These are phyloP conservation scores for Channa maculata DNA, from an alignment of 2,113 vertebrate genomes.

Conservation along the genomic window DNA sequence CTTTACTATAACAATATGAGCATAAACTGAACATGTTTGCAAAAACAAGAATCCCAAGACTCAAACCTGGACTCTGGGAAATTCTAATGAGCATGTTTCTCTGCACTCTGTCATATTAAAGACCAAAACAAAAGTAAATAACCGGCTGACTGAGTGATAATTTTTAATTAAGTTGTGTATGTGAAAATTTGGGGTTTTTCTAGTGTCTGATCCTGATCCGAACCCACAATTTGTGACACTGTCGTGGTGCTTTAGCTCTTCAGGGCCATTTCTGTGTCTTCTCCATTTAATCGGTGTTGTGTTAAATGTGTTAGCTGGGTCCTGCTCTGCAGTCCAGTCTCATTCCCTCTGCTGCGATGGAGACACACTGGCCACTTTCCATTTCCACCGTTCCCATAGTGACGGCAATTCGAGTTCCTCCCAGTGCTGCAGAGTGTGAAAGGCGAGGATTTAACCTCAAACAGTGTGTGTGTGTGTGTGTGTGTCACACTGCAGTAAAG, in stretches of 20 bases:
- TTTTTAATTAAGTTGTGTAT: no score
- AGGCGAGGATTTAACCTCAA: constrained; percentile 25
- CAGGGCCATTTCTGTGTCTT: constrained; percentile 1
- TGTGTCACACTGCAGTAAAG: no score
- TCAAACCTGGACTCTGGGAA: no score
- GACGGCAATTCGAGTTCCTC: constrained; percentile 36
- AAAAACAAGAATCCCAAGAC: no score
- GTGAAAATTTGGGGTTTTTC: neutral
- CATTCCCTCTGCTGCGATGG: constrained; percentile 28
- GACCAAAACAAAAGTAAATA: no score
- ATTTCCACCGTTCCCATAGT: constrained; percentile 62
- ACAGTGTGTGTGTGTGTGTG: constrained; percentile 28
- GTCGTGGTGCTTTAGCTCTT: neutral
- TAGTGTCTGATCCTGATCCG: neutral
- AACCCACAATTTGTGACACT: neutral
- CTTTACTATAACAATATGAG: no score
- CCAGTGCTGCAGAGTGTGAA: constrained; percentile 37
- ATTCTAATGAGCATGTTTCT: no score
- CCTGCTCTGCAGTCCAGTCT: constrained; percentile 65
- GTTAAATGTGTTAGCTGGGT: constrained; percentile 51
- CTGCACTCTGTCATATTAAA: no score
- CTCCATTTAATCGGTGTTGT: constrained; percentile 26
- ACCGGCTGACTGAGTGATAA: no score
- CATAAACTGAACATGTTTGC: no score
- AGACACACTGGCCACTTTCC: constrained; percentile 55